Percentiles rank a stretch among this genome's conserved stretches.
Evolutionary conservation across 2,888 invertebrate species (phyloP).

Genomic region (Oxyteleia sp.): DNA sequence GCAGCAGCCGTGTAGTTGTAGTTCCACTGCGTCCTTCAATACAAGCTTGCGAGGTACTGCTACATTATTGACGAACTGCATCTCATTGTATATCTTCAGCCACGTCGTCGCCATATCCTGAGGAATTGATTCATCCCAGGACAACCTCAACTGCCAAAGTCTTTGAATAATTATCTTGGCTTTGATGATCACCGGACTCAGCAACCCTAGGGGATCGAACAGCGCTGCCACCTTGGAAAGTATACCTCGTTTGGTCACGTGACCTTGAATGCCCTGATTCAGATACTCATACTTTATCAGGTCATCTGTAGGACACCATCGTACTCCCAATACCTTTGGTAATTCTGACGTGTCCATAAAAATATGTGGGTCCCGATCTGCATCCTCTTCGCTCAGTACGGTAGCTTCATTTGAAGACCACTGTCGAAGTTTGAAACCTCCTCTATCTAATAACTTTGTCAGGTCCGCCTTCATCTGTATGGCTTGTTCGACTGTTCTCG

Average conservation of each 20-base stretch:
- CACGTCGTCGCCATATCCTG: conserved; percentile 12
- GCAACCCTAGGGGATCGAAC: conserved; percentile 21
- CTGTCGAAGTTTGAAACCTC: conserved; percentile 16
- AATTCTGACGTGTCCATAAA: conserved; percentile 5
- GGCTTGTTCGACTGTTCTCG: conserved; percentile 13
- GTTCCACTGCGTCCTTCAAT: background rate
- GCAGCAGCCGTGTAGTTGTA: conserved; percentile 27
- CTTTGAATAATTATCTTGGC: conserved; percentile 22
- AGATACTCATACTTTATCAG: conserved; percentile 1
- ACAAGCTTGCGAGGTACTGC: conserved; percentile 10
- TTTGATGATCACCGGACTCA: conserved; percentile 12
- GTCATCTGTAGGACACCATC: background rate
- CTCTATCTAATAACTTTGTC: background rate
- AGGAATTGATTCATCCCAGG: conserved; percentile 24
- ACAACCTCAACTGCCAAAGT: conserved; percentile 16
- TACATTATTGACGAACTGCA: conserved; percentile 7
- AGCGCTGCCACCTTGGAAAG: conserved; percentile 11
- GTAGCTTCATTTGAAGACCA: conserved; percentile 16
- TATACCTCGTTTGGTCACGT: conserved; percentile 3
- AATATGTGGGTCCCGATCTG: background rate
- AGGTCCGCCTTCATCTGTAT: conserved; percentile 2
- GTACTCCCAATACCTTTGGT: conserved; percentile 23
- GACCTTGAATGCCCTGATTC: no score
- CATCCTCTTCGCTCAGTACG: background rate
- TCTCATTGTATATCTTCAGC: background rate